These are phyloP conservation scores for Ariolimax columbianus DNA, from an alignment of 2,888 invertebrate species.

Conservation along the genomic window DNA sequence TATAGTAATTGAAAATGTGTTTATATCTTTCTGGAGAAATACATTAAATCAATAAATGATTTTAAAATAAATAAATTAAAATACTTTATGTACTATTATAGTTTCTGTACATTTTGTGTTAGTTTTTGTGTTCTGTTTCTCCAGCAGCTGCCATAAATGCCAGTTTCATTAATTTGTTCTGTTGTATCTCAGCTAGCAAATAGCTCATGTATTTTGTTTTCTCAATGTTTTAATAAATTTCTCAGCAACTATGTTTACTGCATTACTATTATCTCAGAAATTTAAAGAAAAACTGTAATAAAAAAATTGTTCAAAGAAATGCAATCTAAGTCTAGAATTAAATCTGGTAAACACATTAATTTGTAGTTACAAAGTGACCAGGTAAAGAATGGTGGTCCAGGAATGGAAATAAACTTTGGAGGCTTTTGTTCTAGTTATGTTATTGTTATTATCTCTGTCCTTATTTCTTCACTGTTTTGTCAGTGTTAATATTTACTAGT, in stretches of 20 bases:
- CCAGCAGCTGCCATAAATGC: neutral
- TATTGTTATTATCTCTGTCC: too few species aligned
- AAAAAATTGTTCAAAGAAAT: neutral
- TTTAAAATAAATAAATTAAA: too few species aligned
- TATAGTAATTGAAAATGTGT: neutral
- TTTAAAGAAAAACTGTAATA: neutral
- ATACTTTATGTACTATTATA: neutral
- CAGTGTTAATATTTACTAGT: too few species aligned
- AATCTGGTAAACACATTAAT: neutral
- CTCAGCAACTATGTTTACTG: neutral
- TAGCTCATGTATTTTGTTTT: neutral
- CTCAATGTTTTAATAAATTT: neutral
- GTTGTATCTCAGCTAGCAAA: neutral
- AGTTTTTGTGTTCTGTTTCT: neutral
- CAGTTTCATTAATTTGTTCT: neutral
- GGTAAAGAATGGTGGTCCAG: too few species aligned
- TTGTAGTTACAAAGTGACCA: neutral
- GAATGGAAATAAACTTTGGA: too few species aligned
- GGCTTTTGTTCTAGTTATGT: too few species aligned
- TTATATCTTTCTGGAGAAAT: too few species aligned
- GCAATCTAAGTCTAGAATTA: neutral
- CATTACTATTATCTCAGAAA: neutral
- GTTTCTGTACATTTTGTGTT: neutral
- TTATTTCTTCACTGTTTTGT: too few species aligned
- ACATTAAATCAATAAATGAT: neutral